phyloP scores from a whole-genome alignment of 2,888 invertebrate genomes.

The Oxycera nigricornis region DNA sequence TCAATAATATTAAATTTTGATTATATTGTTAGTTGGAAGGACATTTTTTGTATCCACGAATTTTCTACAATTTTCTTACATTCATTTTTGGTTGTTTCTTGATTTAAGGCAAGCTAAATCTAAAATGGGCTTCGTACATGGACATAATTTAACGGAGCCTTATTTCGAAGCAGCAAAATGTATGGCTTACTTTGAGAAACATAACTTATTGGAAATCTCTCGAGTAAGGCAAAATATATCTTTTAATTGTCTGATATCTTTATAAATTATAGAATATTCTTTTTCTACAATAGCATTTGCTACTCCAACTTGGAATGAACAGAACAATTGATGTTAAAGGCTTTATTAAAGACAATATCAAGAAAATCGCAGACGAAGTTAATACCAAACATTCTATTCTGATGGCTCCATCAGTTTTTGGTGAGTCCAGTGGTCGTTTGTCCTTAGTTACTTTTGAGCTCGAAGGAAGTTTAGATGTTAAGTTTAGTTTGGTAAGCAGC shows the following conservation, averaged over 20 bases:
- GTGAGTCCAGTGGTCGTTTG: too few species aligned
- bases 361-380: slow-evolving; percentile 43
- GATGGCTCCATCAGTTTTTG: slow-evolving; percentile 41
- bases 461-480: too few species aligned
- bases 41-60: too few species aligned
- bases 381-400: slow-evolving; percentile 43
- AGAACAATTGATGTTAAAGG: slow-evolving; percentile 44
- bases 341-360: slow-evolving; percentile 45
- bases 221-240: slow-evolving; percentile 45
- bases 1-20: too few species aligned
- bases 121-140: neutral
- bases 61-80: too few species aligned
- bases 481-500: too few species aligned
- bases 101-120: too few species aligned
- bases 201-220: slow-evolving; percentile 56
- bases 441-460: too few species aligned
- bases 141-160: neutral
- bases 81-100: too few species aligned
- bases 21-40: too few species aligned
- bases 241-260: neutral
- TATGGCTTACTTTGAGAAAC: slow-evolving; percentile 56
- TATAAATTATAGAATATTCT: neutral
- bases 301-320: slow-evolving; percentile 40
- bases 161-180: slow-evolving; percentile 8
- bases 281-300: slow-evolving; percentile 42